A percentile compares a stretch with the other conserved stretches of the same genome.
phyloP scores from a whole-genome alignment of 2,888 invertebrate genomes.

The Heliconius aoede region DNA sequence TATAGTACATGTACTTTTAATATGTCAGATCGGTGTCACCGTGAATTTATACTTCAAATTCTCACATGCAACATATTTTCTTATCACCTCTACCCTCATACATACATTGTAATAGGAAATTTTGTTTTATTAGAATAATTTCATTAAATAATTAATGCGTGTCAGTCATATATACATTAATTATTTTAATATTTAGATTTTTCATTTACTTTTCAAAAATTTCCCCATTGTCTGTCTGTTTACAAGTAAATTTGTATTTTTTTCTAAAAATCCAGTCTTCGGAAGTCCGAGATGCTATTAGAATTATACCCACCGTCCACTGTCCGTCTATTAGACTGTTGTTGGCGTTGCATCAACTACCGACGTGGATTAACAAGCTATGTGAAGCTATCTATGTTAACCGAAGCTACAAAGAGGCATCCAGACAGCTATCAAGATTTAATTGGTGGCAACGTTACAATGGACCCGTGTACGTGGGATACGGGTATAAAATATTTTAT shows the following conservation, averaged over 20 bases:
- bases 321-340: not conserved
- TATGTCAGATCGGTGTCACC: conserved; percentile 29
- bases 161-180: no score
- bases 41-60: conserved; percentile 37
- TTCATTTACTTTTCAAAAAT: no score
- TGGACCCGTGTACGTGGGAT: not conserved
- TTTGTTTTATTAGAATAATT: no score
- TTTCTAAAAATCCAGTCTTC: not conserved
- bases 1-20: not conserved
- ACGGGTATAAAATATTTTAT: no score
- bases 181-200: no score
- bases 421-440: no score
- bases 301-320: not conserved
- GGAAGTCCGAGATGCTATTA: not conserved
- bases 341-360: not conserved
- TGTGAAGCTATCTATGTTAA: not conserved
- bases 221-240: not conserved
- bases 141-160: no score
- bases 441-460: no score
- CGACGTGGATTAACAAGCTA: not conserved
- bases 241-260: conserved; percentile 9
- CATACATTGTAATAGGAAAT: conserved; percentile 9
- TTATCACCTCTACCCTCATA: conserved; percentile 1
- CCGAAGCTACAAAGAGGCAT: not conserved
- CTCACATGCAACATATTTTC: conserved; percentile 24